Conservation (phyloP, 1,140 invertebrate genomes). For the Ylistrum balloti region DNA sequence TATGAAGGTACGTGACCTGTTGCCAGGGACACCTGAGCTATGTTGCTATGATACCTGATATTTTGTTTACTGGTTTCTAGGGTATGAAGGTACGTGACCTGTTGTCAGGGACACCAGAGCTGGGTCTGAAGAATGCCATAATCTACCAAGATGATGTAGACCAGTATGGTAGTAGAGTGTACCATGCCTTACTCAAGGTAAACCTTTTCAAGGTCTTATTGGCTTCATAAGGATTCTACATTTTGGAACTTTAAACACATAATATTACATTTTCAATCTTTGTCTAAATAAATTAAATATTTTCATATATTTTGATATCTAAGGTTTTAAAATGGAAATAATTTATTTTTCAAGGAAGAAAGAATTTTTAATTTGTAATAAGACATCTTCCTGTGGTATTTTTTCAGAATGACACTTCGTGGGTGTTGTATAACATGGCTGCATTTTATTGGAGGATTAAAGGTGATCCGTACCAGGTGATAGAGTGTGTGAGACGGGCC, state of each 20-base stretch:
- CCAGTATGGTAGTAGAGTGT: constrained; percentile 87
- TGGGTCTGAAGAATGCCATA: constrained; percentile 86
- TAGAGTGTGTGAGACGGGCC: constrained; percentile 91
- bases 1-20: too few species aligned
- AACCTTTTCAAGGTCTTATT: too few species aligned
- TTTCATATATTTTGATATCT: too few species aligned
- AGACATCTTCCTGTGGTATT: too few species aligned
- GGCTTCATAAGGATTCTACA: too few species aligned
- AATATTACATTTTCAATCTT: too few species aligned
- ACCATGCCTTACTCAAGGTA: constrained; percentile 85
- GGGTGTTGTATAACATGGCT: constrained; percentile 92
- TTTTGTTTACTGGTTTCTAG: constrained; percentile 63
- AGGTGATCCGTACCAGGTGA: constrained; percentile 89
- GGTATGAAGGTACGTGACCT: constrained; percentile 86
- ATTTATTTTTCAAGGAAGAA: neutral
- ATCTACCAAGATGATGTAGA: constrained; percentile 86
- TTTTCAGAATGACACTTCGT: constrained; percentile 88
- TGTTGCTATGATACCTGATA: too few species aligned
- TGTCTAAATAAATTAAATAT: too few species aligned
- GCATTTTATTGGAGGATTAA: constrained; percentile 93
- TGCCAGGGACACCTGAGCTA: too few species aligned
- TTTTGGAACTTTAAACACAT: too few species aligned
- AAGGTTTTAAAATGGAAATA: neutral
- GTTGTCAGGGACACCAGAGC: constrained; percentile 87
- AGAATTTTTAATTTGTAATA: too few species aligned